Conservation (phyloP, 2,797 vertebrate species). For the Myripristis murdjan region DNA sequence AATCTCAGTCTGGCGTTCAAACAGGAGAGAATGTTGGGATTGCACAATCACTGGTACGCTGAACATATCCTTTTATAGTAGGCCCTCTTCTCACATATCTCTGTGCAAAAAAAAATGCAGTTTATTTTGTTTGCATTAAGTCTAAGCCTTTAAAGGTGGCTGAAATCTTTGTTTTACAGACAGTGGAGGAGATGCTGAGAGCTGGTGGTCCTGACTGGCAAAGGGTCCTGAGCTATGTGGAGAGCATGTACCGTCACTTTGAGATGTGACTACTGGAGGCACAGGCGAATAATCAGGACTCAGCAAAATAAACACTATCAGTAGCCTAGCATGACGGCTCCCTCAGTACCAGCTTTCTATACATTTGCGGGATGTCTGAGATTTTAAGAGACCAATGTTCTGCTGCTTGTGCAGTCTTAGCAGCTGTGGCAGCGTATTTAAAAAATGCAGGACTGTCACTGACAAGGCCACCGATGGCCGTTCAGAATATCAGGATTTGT, state of each 20-base stretch:
- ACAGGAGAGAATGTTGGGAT: constrained; percentile 86
- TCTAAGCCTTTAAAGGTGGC: background rate
- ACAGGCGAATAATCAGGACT: constrained; percentile 1
- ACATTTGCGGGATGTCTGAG: background rate
- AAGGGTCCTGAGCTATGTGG: constrained; percentile 88
- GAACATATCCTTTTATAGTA: background rate
- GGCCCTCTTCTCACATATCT: background rate
- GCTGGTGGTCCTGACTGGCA: constrained; percentile 89
- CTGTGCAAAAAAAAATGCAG: background rate
- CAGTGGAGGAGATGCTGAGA: constrained; percentile 86
- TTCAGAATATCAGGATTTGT: constrained; percentile 23
- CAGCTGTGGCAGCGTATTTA: background rate
- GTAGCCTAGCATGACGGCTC: background rate
- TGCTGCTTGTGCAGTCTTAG: background rate
- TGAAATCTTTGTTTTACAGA: constrained; percentile 69
- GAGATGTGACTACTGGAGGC: constrained; percentile 82
- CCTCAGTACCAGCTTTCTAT: background rate
- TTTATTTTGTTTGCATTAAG: background rate
- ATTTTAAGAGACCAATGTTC: background rate
- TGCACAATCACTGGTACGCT: constrained; percentile 79
- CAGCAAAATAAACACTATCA: background rate
- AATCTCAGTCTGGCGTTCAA: constrained; percentile 88
- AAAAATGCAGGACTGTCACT: background rate
- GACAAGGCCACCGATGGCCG: background rate
- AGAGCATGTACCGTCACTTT: constrained; percentile 89